Evolutionary conservation across 2,888 invertebrate species (phyloP), one percentile per base, ranked within the genome.

Genomic region (Carabus problematicus): DNA sequence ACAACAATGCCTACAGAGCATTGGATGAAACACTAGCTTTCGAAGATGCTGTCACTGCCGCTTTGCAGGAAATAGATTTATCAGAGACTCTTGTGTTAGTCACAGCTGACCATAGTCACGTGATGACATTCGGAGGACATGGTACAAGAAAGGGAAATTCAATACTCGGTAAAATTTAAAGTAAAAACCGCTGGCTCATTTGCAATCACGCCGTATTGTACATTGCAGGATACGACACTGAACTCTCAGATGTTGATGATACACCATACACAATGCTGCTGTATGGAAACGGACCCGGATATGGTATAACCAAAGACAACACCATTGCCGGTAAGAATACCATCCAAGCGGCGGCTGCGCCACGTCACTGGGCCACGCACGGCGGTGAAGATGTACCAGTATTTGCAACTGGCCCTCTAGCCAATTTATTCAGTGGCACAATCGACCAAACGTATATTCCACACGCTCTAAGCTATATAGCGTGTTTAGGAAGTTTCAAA

Each of bases 371-470:
- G 88, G 89, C 89, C 7, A 90, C 90, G 0, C 90, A 90, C 75
- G 90, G 89, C 0, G 90, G 87, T 0, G 92, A 92, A 79, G 92
- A 92, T 76, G 91, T 92, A 0, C 89, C 90, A 0, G 86, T 91
- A 42, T 91, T 89, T 78, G 90, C 91, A 12, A 78, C 85, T 72
- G 85, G 85, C 74, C 87, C 87, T 11, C 83, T 87, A 81, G 85
- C 87, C 11, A 85, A 83, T 6, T 77, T 87, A 63, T 87, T 87
- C 72, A 81, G 86, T 42, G 91, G 91, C 0, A 88, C 89, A 7
- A 85, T 91, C 54, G 92, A 92, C 76, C 92, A 92, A 80, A 89
- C 88, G 75, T 92, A 89, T 80, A 89, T 92, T 55, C 89, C 91
- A 0, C 91, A 92, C 75, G 91, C 90, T 2, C 88, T 92, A 75